phyloP scores from a whole-genome alignment of 2,797 vertebrate genomes.

The Rhynchotus rufescens region DNA sequence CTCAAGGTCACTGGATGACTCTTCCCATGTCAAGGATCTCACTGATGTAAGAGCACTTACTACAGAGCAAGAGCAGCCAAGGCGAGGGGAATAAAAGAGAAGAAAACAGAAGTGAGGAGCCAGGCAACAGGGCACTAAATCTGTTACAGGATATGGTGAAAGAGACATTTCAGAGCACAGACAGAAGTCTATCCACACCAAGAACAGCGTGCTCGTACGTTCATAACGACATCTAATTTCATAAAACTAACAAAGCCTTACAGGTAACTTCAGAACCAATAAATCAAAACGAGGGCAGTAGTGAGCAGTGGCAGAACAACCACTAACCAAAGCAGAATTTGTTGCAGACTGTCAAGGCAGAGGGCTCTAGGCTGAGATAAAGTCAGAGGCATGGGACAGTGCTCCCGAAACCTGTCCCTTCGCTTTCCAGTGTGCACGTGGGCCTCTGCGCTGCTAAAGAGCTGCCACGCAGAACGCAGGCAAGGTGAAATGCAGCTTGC shows the following conservation, averaged over 20 bases:
- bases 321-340: neutral
- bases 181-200: neutral
- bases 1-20: neutral
- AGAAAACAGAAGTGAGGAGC: slow-evolving; percentile 8
- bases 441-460: neutral
- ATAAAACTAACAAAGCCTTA: neutral
- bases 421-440: neutral
- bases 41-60: neutral
- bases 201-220: neutral
- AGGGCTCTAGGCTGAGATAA: neutral
- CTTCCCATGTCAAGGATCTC: neutral
- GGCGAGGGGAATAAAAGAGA: neutral
- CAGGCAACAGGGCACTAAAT: neutral
- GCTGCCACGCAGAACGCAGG: neutral
- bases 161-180: neutral
- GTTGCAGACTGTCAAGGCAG: neutral
- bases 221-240: neutral
- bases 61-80: neutral
- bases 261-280: neutral
- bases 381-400: neutral
- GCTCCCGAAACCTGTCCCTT: neutral
- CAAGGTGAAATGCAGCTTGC: neutral
- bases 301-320: neutral
- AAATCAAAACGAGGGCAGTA: neutral
- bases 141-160: neutral